Conservation (phyloP, 1,140 invertebrate genomes). For the Antheraea pernyi region DNA sequence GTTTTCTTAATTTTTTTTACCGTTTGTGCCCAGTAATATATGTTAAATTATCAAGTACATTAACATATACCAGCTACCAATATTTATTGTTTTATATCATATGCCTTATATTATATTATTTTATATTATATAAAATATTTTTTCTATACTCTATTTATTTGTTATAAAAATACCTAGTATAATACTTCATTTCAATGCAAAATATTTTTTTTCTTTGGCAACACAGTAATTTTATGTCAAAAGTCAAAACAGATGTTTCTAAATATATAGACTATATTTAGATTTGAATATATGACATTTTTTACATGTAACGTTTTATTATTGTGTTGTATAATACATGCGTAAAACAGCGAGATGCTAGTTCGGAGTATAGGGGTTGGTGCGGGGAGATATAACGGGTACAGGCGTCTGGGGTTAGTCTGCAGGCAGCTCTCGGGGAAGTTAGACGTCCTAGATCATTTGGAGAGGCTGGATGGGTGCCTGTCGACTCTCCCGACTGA, state of each 20-base stretch:
- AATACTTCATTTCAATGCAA: neutral
- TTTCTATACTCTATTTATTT: too few species aligned
- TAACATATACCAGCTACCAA: too few species aligned
- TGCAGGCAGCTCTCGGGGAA: slow-evolving; percentile 41
- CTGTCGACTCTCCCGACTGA: slow-evolving; percentile 58
- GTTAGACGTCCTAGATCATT: slow-evolving; percentile 47
- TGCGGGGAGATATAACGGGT: slow-evolving; percentile 31
- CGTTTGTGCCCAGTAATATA: too few species aligned
- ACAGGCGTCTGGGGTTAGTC: slow-evolving; percentile 34
- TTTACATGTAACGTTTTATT: slow-evolving; percentile 37
- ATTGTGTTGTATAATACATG: slow-evolving; percentile 27
- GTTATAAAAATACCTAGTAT: too few species aligned
- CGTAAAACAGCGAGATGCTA: slow-evolving; percentile 49
- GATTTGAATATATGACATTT: slow-evolving; percentile 29
- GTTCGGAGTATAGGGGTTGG: slow-evolving; percentile 37
- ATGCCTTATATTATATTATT: too few species aligned
- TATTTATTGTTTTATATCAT: too few species aligned
- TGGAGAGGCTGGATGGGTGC: slow-evolving; percentile 53
- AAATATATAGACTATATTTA: slow-evolving; percentile 43
- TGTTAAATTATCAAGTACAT: too few species aligned
- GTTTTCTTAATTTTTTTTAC: too few species aligned
- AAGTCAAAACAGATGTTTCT: slow-evolving; percentile 35
- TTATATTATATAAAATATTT: too few species aligned
- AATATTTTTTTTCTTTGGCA: neutral
- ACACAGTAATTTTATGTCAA: neutral